Percentiles rank a stretch among this genome's conserved stretches.
These are phyloP conservation scores for Phoenicopterus ruber DNA, from an alignment of 2,113 vertebrate genomes.

Conservation along the genomic window DNA sequence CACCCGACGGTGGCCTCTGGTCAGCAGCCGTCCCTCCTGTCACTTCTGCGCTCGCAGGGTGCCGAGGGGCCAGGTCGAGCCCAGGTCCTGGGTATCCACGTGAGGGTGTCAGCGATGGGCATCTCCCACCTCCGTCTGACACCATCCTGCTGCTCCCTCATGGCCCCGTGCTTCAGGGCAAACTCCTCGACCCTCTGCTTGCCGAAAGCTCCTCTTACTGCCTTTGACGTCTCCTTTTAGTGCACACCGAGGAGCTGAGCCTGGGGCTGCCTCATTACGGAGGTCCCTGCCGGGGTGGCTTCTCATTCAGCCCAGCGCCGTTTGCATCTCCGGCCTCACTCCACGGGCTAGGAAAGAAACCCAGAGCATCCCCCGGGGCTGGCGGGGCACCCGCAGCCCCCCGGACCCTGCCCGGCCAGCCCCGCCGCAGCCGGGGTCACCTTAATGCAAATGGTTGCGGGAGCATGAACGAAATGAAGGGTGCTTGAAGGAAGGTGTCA, in stretches of 20 bases:
- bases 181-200: neutral
- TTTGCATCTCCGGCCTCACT: neutral
- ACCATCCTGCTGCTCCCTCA: neutral
- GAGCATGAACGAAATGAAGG: neutral
- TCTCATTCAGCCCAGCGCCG: neutral
- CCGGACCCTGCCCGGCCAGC: rapidly evolving
- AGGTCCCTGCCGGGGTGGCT: neutral
- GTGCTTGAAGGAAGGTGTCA: slow-evolving; percentile 64
- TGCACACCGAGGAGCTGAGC: neutral
- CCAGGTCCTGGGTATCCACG: neutral
- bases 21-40: neutral
- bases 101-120: neutral
- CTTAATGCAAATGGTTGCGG: neutral
- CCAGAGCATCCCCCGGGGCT: neutral
- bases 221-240: slow-evolving; percentile 1
- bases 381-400: neutral
- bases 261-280: neutral
- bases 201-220: neutral
- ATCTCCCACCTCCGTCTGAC: neutral
- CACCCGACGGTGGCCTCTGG: rapidly evolving
- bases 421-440: neutral
- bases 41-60: neutral
- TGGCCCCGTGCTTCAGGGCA: neutral
- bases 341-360: rapidly evolving
- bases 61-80: neutral